Base-by-base conservation (phyloP, 2,797 vertebrate genomes). In the Myotis planiceps region DNA sequence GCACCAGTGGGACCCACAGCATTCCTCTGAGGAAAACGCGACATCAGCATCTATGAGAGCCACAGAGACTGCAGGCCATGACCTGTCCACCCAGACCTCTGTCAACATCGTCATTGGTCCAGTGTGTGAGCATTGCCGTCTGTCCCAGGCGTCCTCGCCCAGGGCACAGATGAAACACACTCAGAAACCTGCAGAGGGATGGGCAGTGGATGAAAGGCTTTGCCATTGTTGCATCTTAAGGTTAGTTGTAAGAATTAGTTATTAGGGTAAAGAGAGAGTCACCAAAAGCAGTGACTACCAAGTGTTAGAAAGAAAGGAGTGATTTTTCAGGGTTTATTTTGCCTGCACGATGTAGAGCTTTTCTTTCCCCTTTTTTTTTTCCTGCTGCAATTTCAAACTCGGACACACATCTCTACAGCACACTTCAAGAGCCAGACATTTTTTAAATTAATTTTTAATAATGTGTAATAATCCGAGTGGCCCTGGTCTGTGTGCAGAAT, bases 391-490 rank as follows among this genome's bases (percentile, higher is more conserved):
- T 89, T 92, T 91, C 71, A 92, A 92, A 94, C 93, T 92, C 90
- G 37, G 37, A 75, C 95, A 97, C 96, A 95, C 93, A 92, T 97
- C 97, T 98, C 96, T 92, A 92, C 82, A 53, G 90, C 68, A 95
- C 95, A 93, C 98, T 97, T 95, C 97, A 95, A 94, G 95, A 96
- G 98, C 96, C 66, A 98, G 97, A 96, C 97, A 89, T 98, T 98
- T 97, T 97, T 97, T 0, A 98, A 99, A 99, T 99, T 98, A 99
- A 99, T 99, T 99, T 99, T 99, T 99, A 99, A 99, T 99, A 98
- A 98, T 98, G 98, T 99, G 98, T 98, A 99, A 99, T 99, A 99
- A 98, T 98, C 98, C 94, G 97, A 98, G 98, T 98, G 98, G 97
- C 96, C 97, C 96, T 97, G 97, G 97, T 98, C 98, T 98, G 98